phyloP scores from a whole-genome alignment of 2,797 vertebrate species.

The Aplochiton taeniatus region DNA sequence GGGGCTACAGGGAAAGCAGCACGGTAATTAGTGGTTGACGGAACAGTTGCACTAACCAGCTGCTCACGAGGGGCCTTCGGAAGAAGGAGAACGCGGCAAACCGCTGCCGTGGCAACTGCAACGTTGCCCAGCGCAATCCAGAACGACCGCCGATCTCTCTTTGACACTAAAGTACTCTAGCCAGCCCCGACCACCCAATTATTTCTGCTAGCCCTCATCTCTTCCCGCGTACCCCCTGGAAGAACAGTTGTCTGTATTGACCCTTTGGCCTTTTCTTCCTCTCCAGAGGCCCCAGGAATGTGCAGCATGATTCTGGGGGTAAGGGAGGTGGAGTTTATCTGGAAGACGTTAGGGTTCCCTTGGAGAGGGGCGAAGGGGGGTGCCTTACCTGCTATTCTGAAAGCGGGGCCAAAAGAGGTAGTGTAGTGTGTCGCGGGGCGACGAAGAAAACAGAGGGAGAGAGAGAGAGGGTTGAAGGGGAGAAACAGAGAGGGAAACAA shows the following conservation, averaged over 20 bases:
- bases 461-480: not conserved
- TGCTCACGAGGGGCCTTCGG: not conserved
- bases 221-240: constrained; percentile 1
- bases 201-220: constrained; percentile 9
- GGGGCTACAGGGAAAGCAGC: not conserved
- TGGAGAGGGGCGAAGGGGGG: not conserved
- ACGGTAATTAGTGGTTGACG: no score
- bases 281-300: constrained; percentile 46
- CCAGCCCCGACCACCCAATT: constrained; percentile 13
- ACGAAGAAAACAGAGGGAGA: constrained; percentile 2
- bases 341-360: not conserved
- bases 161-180: not conserved
- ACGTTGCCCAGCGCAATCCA: not conserved
- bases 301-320: constrained; percentile 9
- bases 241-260: constrained; percentile 38
- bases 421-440: not conserved
- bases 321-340: constrained; percentile 5
- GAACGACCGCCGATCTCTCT: not conserved
- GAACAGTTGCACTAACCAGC: no score
- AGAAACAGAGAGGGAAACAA: constrained; percentile 8
- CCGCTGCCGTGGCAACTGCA: constrained; percentile 1
- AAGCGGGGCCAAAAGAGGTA: constrained; percentile 13
- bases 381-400: constrained; percentile 36
- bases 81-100: not conserved
- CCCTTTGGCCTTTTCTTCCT: constrained; percentile 45